Percentiles rank a stretch among this genome's conserved stretches.
These are phyloP conservation scores for Protonemura montana DNA, from an alignment of 2,888 invertebrate genomes.

Conservation along the genomic window DNA sequence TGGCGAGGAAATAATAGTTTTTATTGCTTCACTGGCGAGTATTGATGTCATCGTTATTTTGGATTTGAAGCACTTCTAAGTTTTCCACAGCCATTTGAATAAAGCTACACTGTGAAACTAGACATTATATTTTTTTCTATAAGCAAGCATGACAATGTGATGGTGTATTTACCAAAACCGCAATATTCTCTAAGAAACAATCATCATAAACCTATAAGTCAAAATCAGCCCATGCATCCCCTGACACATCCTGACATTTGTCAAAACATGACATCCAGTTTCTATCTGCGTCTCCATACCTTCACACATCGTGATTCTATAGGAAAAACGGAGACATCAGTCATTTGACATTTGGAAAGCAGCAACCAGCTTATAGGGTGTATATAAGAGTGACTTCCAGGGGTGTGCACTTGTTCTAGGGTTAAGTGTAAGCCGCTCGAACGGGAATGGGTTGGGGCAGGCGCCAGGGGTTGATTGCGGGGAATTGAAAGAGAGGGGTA, in stretches of 20 bases:
- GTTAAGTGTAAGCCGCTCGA: conserved; percentile 42
- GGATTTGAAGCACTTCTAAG: too few relatives aligned
- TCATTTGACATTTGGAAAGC: conserved; percentile 38
- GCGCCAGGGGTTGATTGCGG: conserved; percentile 43
- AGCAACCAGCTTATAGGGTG: conserved; percentile 37
- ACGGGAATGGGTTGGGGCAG: conserved; percentile 33
- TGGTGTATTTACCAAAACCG: background rate
- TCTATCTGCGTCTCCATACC: background rate
- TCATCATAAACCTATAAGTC: background rate
- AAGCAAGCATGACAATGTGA: too few relatives aligned
- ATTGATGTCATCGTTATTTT: too few relatives aligned
- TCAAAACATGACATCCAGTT: background rate
- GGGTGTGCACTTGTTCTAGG: conserved; percentile 37
- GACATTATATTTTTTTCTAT: too few relatives aligned
- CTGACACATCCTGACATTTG: background rate
- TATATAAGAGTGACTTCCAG: conserved; percentile 2
- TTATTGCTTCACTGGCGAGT: too few relatives aligned
- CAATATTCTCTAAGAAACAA: background rate
- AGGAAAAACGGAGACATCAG: background rate
- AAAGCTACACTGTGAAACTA: too few relatives aligned
- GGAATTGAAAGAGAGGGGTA: conserved; percentile 45
- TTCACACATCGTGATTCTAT: background rate
- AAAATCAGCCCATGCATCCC: background rate
- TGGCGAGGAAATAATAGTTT: too few relatives aligned
- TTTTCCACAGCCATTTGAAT: too few relatives aligned